Percentiles rank a stretch among this genome's conserved stretches.
These are phyloP conservation scores for Lycocerus yunnanus DNA, from an alignment of 2,888 invertebrate species.

Conservation along the genomic window DNA sequence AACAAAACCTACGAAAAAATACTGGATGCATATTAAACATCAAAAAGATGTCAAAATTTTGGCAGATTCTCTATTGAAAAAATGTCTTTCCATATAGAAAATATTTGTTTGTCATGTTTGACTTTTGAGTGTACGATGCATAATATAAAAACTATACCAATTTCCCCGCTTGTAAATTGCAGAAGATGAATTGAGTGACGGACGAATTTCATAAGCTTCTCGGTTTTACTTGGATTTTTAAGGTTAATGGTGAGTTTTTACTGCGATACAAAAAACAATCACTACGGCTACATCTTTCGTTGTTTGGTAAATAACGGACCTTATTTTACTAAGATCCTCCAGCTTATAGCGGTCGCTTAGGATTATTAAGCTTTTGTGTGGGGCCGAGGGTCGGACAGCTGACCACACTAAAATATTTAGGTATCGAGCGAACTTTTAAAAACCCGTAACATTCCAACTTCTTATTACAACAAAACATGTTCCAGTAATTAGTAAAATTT, in stretches of 20 bases:
- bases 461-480: neutral
- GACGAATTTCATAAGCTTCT: neutral
- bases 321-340: slow-evolving; percentile 21
- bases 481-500: neutral
- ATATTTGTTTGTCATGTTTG: neutral
- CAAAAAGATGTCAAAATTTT: neutral
- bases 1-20: slow-evolving; percentile 7
- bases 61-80: neutral
- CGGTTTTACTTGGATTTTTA: neutral
- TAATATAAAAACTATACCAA: neutral
- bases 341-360: slow-evolving; percentile 38
- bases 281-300: neutral
- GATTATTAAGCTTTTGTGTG: slow-evolving; percentile 41
- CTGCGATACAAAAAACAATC: neutral
- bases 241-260: neutral
- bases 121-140: neutral
- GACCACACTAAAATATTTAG: slow-evolving; percentile 32
- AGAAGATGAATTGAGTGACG: neutral
- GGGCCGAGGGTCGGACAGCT: slow-evolving; percentile 27
- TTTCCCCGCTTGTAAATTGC: neutral
- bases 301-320: slow-evolving; percentile 17
- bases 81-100: neutral
- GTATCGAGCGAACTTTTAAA: slow-evolving; percentile 6
- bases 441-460: slow-evolving; percentile 1
- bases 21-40: neutral